phyloP scores from a whole-genome alignment of 2,888 invertebrate genomes.

The Dryadula phaetusa region DNA sequence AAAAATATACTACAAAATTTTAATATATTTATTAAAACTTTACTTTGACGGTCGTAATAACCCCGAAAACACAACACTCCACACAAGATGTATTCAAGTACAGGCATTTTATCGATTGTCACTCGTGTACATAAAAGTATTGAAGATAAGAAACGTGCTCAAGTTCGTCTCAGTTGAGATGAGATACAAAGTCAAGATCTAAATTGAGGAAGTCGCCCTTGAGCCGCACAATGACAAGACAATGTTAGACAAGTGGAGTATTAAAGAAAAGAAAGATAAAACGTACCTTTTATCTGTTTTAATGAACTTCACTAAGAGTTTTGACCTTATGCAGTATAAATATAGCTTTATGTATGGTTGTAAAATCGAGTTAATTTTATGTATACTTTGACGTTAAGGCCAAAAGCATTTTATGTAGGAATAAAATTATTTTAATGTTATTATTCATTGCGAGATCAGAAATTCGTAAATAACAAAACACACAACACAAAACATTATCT shows the following conservation, averaged over 20 bases:
- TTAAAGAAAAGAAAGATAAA: conserved; percentile 37
- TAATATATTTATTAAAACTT: too few species aligned
- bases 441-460: neutral
- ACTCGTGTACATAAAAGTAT: conserved; percentile 27
- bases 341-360: conserved; percentile 17
- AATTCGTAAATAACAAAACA: neutral
- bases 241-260: conserved; percentile 35
- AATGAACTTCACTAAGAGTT: conserved; percentile 32
- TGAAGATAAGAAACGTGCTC: conserved; percentile 58
- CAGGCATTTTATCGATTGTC: conserved; percentile 20
- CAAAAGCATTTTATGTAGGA: conserved; percentile 2
- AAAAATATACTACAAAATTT: too few species aligned
- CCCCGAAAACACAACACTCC: neutral
- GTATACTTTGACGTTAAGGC: neutral
- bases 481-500: too few species aligned
- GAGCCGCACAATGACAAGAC: conserved; percentile 39
- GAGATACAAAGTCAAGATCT: conserved; percentile 41
- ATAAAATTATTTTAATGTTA: neutral
- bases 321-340: conserved; percentile 16
- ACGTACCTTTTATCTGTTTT: conserved; percentile 36
- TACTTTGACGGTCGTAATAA: conserved; percentile 7
- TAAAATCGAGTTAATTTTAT: conserved; percentile 5
- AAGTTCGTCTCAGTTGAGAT: conserved; percentile 49
- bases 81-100: conserved; percentile 13
- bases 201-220: conserved; percentile 43